Base-by-base conservation (phyloP, 2,797 vertebrate species). In the Spinus olivaceus region DNA sequence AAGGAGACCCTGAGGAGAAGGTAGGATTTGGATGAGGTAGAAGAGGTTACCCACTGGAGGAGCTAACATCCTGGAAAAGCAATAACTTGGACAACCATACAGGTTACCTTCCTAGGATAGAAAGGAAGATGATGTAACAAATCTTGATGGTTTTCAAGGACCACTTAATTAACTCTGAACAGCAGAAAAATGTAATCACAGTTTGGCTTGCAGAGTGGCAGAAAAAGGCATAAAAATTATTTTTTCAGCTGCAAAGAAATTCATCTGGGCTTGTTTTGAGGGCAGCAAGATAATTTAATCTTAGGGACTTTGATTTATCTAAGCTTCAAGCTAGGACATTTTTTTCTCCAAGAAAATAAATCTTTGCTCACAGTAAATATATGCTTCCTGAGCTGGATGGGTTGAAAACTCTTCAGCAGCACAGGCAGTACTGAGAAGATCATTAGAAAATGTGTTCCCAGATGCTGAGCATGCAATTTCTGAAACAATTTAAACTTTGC, bases 281-380 rank as follows among this genome's bases (percentile, higher is more conserved):
- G 50, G 56, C 53, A 88, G 42, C 33, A 81, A 66, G 73, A 69
- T 89, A 44, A 42, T 92, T 94, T 92, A 90, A 79, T 96, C 50
- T 81, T 67, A 57, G 39, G 17, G 15, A 67, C 76, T 61, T 82
- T 94, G 86, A 92, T 93, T 95, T 94, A 74, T 80, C 46, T 80
- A 39, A 95, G 28, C 53, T 72, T 86, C 61, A 44, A 71, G 49
- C 56, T 59, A 91, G 46, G 59, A 65, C 22, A 39, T 84, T 83
- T 86, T 86, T 46, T 74, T 94, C 33, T 84, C 49, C 1, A 9
- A 78, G 79, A 84, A 94, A 79, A 87, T n/a, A 85, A 69, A 53
- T 83, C 50, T 91, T 86, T 71, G 24, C 59, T 67, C 6, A 9
- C 60, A 73, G 33, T 90, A 84, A 86, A 79, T 90, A 69, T 82